Evolutionary conservation across 2,113 vertebrate genomes (phyloP), one percentile per base, ranked within the genome.

Genomic region (Sinocyclocheilus anophthalmus): DNA sequence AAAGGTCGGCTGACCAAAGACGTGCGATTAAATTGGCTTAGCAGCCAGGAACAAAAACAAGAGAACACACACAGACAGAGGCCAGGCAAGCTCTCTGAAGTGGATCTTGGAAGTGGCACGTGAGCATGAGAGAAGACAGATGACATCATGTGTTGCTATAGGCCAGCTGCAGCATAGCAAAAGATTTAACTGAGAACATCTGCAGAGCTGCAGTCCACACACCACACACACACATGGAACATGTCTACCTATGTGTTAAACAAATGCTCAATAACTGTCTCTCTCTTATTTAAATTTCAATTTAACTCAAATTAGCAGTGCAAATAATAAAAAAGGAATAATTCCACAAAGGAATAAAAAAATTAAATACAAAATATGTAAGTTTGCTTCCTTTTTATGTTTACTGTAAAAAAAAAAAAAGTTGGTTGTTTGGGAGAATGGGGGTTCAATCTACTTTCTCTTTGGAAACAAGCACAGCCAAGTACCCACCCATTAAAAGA

Each of bases 111-210:
- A n/a, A n/a, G n/a, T 90, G 10, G 87, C 91, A 92, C 77, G 83
- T 93, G 93, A 92, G 91, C 50, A 1, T 70, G 59, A 63, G 39
- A 13, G 83, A 81, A 80, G 76, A 48, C 87, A 90, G 90, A 94
- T 95, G 94, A 95, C 93, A 94, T 95, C 94, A 95, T 94, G 92
- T 94, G 94, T 94, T 94, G 93, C 94, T 94, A 94, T 92, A 93
- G 93, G 92, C 92, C 93, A 94, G 93, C 93, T 93, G 93, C 91
- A 92, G 91, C 87, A 92, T 89, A 92, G 92, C 92, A 94, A 90
- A 93, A 93, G 92, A 92, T 92, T 85, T 93, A 92, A 93, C 91
- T 85, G 84, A 85, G 89, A 93, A 94, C 92, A 92, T 94, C 92
- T 94, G 93, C 90, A 93, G 88, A 77, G 63, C 86, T 88, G 87